These are phyloP conservation scores for Natrix natrix DNA, from an alignment of 2,797 vertebrate genomes.

Conservation along the genomic window DNA sequence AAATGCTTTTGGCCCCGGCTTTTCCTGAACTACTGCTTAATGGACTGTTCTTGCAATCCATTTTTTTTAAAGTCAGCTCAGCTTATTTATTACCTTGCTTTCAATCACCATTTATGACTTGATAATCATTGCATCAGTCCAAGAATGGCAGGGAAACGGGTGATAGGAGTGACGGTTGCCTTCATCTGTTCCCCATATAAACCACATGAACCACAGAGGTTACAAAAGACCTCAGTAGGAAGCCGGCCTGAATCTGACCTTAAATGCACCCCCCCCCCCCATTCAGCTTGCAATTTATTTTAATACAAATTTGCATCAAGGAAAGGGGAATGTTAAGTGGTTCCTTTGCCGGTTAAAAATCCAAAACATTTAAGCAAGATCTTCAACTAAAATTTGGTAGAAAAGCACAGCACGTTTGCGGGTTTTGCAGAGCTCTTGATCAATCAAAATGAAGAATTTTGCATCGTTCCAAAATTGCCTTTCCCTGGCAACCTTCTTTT, in stretches of 20 bases:
- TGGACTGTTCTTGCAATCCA: fast-evolving
- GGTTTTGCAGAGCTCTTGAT: background rate
- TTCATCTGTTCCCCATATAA: background rate
- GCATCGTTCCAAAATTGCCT: background rate
- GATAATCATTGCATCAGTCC: background rate
- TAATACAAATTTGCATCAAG: background rate
- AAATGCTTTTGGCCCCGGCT: background rate
- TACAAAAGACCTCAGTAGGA: background rate
- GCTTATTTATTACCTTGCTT: background rate
- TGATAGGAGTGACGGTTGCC: background rate
- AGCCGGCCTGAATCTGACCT: background rate
- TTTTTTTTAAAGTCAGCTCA: fast-evolving
- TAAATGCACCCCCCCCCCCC: background rate
- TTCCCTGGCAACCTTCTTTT: background rate
- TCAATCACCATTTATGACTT: background rate
- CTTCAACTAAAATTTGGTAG: background rate
- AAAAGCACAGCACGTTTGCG: background rate
- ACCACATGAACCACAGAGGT: background rate
- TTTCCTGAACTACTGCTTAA: background rate
- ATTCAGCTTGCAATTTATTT: background rate
- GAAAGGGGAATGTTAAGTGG: background rate
- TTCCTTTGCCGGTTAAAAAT: background rate
- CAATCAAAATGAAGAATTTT: background rate
- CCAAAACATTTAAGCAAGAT: background rate
- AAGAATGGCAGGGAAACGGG: background rate